A percentile compares a stretch with the other conserved stretches of the same genome.
phyloP scores from a whole-genome alignment of 2,888 invertebrate genomes.

The Keiferia lycopersicella region DNA sequence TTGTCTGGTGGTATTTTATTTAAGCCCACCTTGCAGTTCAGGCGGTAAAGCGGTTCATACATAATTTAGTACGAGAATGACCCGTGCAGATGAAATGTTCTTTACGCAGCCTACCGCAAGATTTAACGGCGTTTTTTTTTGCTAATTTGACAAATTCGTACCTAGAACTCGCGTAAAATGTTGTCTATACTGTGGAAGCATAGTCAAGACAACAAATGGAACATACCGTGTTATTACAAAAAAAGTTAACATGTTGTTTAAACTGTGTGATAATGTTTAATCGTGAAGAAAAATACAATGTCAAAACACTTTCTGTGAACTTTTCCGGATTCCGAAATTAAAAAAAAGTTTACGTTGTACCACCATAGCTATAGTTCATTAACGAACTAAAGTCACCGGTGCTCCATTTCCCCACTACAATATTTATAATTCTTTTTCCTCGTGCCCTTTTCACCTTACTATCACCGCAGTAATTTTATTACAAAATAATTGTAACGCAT shows the following conservation, averaged over 20 bases:
- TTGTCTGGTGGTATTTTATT: neutral
- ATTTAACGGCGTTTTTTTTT: neutral
- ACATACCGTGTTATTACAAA: too few species aligned
- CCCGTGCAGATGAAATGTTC: constrained; percentile 2
- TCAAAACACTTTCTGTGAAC: too few species aligned
- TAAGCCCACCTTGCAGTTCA: neutral
- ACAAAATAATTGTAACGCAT: constrained; percentile 24
- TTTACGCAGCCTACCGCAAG: neutral
- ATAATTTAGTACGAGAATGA: neutral
- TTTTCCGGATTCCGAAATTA: too few species aligned
- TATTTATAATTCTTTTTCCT: constrained; percentile 13
- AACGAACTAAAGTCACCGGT: neutral
- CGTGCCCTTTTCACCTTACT: constrained; percentile 4
- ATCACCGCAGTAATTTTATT: constrained; percentile 9
- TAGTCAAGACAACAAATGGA: too few species aligned
- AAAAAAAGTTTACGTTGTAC: too few species aligned
- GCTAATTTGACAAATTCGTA: neutral
- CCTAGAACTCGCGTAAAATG: neutral
- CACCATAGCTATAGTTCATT: too few species aligned
- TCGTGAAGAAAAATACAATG: too few species aligned
- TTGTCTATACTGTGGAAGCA: too few species aligned
- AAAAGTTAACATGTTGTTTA: too few species aligned
- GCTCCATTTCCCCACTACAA: neutral
- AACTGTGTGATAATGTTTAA: too few species aligned
- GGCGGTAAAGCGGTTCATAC: neutral